Conservation (phyloP, 1,140 invertebrate species). For the Oppia nitens region DNA sequence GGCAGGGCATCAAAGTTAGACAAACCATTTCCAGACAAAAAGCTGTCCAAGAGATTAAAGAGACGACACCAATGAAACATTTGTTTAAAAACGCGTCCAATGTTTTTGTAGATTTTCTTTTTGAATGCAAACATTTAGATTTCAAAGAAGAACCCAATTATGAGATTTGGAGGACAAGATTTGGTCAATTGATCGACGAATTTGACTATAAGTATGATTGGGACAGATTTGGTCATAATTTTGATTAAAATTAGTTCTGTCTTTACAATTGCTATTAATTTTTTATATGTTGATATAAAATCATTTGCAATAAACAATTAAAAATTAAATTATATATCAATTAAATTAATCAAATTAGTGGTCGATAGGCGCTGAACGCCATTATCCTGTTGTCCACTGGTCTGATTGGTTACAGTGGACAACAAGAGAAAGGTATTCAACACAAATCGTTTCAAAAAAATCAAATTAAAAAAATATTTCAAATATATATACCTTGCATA, state of each 20-base stretch:
- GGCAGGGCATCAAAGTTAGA: conserved; percentile 29
- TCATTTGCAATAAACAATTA: no score
- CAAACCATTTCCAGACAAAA: neutral
- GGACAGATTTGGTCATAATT: no score
- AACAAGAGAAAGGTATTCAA: conserved; percentile 19
- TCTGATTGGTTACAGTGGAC: conserved; percentile 11
- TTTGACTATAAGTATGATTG: neutral
- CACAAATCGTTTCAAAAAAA: neutral
- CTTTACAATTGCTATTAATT: no score
- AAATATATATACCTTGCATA: no score
- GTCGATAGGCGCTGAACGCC: conserved; percentile 9
- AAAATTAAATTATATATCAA: no score
- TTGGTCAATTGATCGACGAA: neutral
- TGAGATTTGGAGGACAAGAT: neutral
- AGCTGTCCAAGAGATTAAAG: neutral
- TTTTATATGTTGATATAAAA: no score
- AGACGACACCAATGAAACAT: neutral
- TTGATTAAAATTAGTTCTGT: no score
- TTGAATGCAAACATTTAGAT: neutral
- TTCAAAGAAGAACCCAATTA: neutral
- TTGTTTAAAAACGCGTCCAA: neutral
- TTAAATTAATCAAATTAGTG: neutral
- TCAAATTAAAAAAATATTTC: no score
- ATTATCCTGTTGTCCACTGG: conserved; percentile 19
- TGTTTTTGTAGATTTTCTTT: neutral